Conservation (phyloP, 92 coral and sea anemone genomes). For the Epizoanthus rinbou region DNA sequence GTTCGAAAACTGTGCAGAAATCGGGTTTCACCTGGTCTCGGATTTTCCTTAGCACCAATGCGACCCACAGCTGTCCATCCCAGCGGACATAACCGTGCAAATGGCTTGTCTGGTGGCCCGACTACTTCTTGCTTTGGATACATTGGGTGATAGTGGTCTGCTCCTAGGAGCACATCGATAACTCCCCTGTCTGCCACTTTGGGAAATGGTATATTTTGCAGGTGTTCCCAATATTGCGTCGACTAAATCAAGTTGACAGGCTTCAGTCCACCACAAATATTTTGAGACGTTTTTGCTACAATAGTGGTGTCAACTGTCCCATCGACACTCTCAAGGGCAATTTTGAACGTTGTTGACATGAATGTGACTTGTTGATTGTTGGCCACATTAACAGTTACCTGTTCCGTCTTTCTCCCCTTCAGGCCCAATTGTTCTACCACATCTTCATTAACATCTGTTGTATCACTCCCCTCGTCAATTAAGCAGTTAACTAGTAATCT, state of each 20-base stretch:
- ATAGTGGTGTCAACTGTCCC: conserved; percentile 57
- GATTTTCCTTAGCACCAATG: neutral
- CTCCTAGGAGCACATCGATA: conserved; percentile 65
- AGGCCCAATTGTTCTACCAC: conserved; percentile 62
- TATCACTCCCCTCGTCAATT: conserved; percentile 63
- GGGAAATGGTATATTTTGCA: conserved; percentile 55
- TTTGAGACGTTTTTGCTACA: conserved; percentile 53
- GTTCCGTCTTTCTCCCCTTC: conserved; percentile 38
- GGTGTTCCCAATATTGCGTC: conserved; percentile 56
- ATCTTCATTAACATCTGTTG: conserved; percentile 66
- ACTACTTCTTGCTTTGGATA: conserved; percentile 48
- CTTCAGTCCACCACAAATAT: conserved; percentile 68
- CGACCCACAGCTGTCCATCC: conserved; percentile 73
- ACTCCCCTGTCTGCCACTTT: conserved; percentile 46
- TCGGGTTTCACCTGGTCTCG: conserved; percentile 38
- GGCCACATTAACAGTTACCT: conserved; percentile 49
- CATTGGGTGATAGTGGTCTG: conserved; percentile 57
- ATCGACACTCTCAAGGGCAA: conserved; percentile 61
- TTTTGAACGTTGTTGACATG: conserved; percentile 55
- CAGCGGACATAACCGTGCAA: conserved; percentile 52
- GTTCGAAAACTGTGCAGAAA: conserved; percentile 57
- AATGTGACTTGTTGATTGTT: conserved; percentile 53
- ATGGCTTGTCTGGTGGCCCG: conserved; percentile 49
- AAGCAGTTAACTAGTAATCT: conserved; percentile 61
- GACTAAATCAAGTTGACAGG: conserved; percentile 54